Conservation (phyloP, 2,888 invertebrate genomes). For the Teleiodes luculella region DNA sequence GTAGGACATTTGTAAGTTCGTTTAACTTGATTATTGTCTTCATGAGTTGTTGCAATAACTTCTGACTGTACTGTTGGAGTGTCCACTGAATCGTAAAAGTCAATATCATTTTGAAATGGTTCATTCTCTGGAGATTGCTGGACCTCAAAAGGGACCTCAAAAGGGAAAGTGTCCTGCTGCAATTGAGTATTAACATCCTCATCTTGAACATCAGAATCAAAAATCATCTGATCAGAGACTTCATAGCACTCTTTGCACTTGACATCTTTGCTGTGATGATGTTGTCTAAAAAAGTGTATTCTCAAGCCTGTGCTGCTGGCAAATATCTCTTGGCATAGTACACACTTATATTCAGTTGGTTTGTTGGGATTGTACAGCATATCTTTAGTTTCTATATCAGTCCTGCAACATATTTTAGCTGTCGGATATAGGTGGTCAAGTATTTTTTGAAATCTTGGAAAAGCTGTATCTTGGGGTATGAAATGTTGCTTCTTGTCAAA, state of each 20-base stretch:
- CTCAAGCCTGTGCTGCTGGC: neutral
- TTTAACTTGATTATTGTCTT: neutral
- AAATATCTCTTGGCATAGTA: neutral
- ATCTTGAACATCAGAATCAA: no score
- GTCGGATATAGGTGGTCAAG: neutral
- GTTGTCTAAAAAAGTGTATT: neutral
- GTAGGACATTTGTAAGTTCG: neutral
- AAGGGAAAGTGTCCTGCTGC: no score
- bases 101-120: neutral
- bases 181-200: no score
- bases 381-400: neutral
- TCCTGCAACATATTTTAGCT: neutral
- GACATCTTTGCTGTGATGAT: neutral
- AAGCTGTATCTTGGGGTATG: neutral
- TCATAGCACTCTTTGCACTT: neutral
- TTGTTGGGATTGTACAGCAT: neutral
- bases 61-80: neutral
- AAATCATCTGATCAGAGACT: neutral
- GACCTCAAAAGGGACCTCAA: no score
- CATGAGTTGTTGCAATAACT: neutral
- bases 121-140: no score
- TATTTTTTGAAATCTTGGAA: conserved; percentile 1
- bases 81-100: neutral
- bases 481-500: conserved; percentile 4
- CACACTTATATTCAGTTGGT: neutral